These are phyloP conservation scores for Dryobotodes eremita DNA, from an alignment of 2,888 invertebrate genomes.

Conservation along the genomic window DNA sequence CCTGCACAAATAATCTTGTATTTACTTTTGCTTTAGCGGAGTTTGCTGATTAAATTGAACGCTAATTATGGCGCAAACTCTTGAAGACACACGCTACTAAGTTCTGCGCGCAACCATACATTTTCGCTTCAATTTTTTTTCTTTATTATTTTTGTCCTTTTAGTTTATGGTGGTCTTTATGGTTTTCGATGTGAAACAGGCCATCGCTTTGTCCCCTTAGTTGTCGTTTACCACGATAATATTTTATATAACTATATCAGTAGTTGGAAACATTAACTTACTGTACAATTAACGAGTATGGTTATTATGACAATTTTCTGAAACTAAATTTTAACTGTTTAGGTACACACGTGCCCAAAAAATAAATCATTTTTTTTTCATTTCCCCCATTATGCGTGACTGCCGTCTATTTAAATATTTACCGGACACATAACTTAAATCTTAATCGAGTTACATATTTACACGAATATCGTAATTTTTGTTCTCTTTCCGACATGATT, in stretches of 20 bases:
- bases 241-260: too few species aligned
- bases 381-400: slow-evolving; percentile 44
- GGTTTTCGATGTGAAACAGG: background rate
- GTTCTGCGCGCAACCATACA: slow-evolving; percentile 26
- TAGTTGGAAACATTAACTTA: background rate
- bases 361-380: background rate
- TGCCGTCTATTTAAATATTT: slow-evolving; percentile 53
- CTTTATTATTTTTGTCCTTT: background rate
- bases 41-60: slow-evolving; percentile 53
- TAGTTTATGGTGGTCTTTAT: background rate
- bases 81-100: slow-evolving; percentile 31
- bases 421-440: slow-evolving; percentile 60
- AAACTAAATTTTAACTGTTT: background rate
- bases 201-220: background rate
- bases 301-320: background rate
- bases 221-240: background rate
- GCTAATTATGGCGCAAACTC: slow-evolving; percentile 45
- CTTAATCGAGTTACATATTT: slow-evolving; percentile 51
- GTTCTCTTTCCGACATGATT: slow-evolving; percentile 45
- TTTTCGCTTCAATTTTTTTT: slow-evolving; percentile 20
- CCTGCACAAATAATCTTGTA: background rate
- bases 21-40: slow-evolving; percentile 29
- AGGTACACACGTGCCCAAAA: background rate
- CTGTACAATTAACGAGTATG: background rate
- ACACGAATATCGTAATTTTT: slow-evolving; percentile 44